A percentile compares a stretch with the other conserved stretches of the same genome.
These are phyloP conservation scores for Graphium colonna DNA, from an alignment of 2,888 invertebrate genomes.

Conservation along the genomic window DNA sequence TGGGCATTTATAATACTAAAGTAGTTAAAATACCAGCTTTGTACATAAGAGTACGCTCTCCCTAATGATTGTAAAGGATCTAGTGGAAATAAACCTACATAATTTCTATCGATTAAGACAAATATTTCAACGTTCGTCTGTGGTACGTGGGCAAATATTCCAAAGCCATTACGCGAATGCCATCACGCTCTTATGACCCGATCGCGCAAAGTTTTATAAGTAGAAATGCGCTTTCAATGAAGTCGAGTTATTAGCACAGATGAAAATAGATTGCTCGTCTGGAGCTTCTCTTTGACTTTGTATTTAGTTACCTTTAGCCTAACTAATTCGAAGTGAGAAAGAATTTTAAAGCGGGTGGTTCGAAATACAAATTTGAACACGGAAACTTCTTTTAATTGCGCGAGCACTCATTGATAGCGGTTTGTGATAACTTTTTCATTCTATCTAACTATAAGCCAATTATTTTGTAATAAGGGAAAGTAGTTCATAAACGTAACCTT, in stretches of 20 bases:
- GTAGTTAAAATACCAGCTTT: too few species aligned
- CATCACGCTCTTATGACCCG: slow-evolving; percentile 31
- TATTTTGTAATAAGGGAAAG: too few species aligned
- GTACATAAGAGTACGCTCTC: too few species aligned
- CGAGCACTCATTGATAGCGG: too few species aligned
- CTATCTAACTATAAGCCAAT: too few species aligned
- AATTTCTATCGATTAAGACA: too few species aligned
- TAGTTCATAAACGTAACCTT: too few species aligned
- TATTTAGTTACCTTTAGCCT: slow-evolving; percentile 16
- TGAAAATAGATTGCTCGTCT: slow-evolving; percentile 15
- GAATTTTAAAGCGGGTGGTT: slow-evolving; percentile 3
- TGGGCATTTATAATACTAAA: too few species aligned
- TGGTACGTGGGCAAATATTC: not conserved
- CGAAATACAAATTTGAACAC: not conserved
- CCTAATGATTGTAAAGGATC: too few species aligned
- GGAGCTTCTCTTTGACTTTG: slow-evolving; percentile 18
- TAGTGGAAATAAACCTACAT: too few species aligned
- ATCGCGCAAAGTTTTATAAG: slow-evolving; percentile 44
- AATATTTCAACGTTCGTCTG: not conserved
- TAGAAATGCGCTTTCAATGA: slow-evolving; percentile 12
- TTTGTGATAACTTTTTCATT: too few species aligned
- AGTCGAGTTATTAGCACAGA: slow-evolving; percentile 18
- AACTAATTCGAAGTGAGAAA: slow-evolving; percentile 13
- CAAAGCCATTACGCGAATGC: not conserved
- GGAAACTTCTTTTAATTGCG: not conserved